Percentiles rank a stretch among this genome's conserved stretches.
Conservation (phyloP, 92 coral and sea anemone genomes). For the Porites evermanni region DNA sequence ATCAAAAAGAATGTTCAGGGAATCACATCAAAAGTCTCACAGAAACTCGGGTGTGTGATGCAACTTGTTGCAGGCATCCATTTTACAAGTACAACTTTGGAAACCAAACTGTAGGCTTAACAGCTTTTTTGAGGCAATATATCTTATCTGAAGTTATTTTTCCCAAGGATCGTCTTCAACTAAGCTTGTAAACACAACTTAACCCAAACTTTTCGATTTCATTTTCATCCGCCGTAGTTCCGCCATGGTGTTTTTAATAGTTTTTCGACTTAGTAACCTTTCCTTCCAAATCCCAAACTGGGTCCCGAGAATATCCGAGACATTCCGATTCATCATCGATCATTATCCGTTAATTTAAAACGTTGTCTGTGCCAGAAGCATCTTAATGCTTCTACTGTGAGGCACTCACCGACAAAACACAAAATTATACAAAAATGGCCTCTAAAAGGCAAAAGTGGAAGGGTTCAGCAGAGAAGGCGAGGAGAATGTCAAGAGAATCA, state of each 20-base stretch:
- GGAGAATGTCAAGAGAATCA: conserved; percentile 75
- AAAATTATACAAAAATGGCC: conserved; percentile 33
- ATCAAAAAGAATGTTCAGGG: background rate
- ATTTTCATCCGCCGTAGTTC: background rate
- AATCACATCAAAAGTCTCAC: background rate
- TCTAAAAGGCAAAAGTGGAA: conserved; percentile 80
- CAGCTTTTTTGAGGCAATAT: no score
- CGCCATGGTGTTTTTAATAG: background rate
- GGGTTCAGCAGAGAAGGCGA: conserved; percentile 82
- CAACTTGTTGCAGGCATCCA: no score
- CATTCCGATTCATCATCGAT: conserved; percentile 23
- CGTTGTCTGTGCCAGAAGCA: no score
- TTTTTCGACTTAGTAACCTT: conserved; percentile 29
- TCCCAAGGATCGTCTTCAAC: background rate
- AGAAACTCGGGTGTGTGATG: background rate
- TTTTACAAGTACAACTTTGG: no score
- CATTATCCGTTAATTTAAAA: no score
- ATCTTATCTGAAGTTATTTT: no score
- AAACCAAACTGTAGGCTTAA: no score
- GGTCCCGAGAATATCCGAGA: background rate
- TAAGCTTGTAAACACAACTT: background rate
- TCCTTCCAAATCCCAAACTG: background rate
- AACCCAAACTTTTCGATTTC: no score
- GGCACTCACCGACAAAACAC: no score
- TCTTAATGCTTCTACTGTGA: no score